Conservation (phyloP, 2,888 invertebrate genomes). For the Taphrorychus bicolor region DNA sequence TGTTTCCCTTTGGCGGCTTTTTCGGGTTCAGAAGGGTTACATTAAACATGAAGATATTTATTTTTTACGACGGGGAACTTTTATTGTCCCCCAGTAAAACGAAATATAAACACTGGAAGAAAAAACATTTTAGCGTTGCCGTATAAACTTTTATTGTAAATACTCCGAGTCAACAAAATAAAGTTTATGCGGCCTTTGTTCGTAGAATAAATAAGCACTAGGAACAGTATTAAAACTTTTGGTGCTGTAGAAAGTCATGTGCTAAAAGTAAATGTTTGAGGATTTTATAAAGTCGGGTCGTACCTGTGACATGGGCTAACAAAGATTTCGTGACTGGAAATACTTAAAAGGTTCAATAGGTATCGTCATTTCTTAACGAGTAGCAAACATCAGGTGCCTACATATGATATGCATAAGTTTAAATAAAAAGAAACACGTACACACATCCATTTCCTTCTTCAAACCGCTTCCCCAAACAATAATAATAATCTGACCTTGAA, state of each 20-base stretch:
- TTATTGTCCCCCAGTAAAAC: conserved; percentile 35
- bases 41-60: conserved; percentile 34
- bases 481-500: neutral
- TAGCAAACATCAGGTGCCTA: no score
- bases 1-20: neutral
- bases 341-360: neutral
- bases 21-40: conserved; percentile 18
- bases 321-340: conserved; percentile 22
- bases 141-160: conserved; percentile 41
- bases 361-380: neutral
- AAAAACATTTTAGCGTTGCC: conserved; percentile 38
- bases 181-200: conserved; percentile 33
- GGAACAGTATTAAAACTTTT: conserved; percentile 27
- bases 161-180: conserved; percentile 35
- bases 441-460: no score
- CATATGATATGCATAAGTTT: no score
- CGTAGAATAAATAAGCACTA: conserved; percentile 38
- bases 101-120: conserved; percentile 29
- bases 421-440: no score
- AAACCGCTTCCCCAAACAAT: no score
- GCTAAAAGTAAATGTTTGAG: conserved; percentile 39
- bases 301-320: conserved; percentile 8
- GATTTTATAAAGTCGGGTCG: conserved; percentile 20
- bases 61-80: conserved; percentile 35
- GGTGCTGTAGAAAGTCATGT: conserved; percentile 28